Evolutionary conservation across 30 jellyfish, hydroid and myxozoan species (phyloP).

Genomic region (Cassiopea xamachana): DNA sequence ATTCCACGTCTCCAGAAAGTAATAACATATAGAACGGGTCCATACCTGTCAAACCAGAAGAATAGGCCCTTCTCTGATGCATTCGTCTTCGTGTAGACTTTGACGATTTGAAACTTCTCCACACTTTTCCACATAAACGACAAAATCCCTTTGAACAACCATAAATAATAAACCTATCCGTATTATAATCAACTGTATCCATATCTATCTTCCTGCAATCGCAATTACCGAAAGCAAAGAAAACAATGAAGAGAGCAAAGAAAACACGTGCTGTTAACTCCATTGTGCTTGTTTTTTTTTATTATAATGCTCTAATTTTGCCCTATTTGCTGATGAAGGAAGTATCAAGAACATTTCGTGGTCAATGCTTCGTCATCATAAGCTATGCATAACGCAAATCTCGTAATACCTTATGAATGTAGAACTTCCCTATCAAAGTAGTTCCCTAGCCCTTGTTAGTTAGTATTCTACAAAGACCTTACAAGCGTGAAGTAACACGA

Average conservation of each 20-base stretch:
- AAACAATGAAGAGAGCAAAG: not conserved
- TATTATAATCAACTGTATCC: too few relatives aligned
- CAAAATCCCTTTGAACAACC: not conserved
- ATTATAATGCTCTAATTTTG: too few relatives aligned
- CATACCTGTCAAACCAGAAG: not conserved
- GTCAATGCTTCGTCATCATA: too few relatives aligned
- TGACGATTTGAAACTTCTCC: not conserved
- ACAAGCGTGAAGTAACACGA: too few relatives aligned
- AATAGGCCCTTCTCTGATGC: not conserved
- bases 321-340: too few relatives aligned
- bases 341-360: too few relatives aligned
- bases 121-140: not conserved
- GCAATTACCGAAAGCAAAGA: too few relatives aligned
- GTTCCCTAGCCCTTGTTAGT: too few relatives aligned
- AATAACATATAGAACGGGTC: not conserved
- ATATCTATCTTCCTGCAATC: not conserved
- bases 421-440: too few relatives aligned
- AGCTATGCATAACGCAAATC: too few relatives aligned
- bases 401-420: too few relatives aligned
- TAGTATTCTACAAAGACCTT: too few relatives aligned
- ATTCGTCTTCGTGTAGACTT: not conserved
- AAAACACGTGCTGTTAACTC: slow-evolving; percentile 13
- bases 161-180: not conserved
- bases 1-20: not conserved
- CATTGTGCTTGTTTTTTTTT: not conserved